These are phyloP conservation scores for Amblyopsis rosae DNA, from an alignment of 2,113 vertebrate species.

Conservation along the genomic window DNA sequence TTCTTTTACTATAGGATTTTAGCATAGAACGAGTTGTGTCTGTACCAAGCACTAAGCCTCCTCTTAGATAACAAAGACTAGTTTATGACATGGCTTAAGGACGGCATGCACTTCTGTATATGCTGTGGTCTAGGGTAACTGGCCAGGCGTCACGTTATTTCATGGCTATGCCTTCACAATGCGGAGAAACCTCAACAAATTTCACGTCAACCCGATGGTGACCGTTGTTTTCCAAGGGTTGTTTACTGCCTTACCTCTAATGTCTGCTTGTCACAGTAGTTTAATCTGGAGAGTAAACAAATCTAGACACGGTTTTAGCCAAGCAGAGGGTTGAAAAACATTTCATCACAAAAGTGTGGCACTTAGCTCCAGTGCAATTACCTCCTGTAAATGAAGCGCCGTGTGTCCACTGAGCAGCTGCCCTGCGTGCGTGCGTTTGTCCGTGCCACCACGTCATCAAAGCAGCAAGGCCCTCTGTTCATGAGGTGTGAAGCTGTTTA, in stretches of 20 bases:
- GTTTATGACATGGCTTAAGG: not conserved
- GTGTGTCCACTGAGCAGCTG: conserved; percentile 57
- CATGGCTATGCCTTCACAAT: conserved; percentile 29
- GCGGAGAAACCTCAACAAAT: conserved; percentile 36
- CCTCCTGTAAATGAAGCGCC: conserved; percentile 71
- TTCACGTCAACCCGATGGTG: conserved; percentile 42
- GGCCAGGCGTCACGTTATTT: conserved; percentile 41
- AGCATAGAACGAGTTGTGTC: too few relatives aligned
- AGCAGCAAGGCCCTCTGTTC: conserved; percentile 59
- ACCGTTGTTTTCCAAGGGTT: conserved; percentile 34
- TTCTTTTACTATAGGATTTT: too few relatives aligned
- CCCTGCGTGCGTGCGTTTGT: conserved; percentile 48
- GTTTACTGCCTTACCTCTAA: conserved; percentile 45
- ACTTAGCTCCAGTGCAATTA: conserved; percentile 78
- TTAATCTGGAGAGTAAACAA: conserved; percentile 49
- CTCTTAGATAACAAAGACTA: too few relatives aligned
- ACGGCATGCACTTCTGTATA: not conserved
- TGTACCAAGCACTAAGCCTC: too few relatives aligned
- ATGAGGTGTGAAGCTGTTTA: conserved; percentile 70
- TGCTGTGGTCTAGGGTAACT: not conserved
- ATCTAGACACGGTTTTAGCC: conserved; percentile 56
- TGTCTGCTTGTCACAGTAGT: conserved; percentile 45
- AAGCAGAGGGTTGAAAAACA: conserved; percentile 48
- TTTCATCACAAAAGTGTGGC: conserved; percentile 64
- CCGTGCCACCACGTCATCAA: conserved; percentile 64